Conservation (phyloP, 1,140 invertebrate genomes). For the Drosophila punjabiensis region DNA sequence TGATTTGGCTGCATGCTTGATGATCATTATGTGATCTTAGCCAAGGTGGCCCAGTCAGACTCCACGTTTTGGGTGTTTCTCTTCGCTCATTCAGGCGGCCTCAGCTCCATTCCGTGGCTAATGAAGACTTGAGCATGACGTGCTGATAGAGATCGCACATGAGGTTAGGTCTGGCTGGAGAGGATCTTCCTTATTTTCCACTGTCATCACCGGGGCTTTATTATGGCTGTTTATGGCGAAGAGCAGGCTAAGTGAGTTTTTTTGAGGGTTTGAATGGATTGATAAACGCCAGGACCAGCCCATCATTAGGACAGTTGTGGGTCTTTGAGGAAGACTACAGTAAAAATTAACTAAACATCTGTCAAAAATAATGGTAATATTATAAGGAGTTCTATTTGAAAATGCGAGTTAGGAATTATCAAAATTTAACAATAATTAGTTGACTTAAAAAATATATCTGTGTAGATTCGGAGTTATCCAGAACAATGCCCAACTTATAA, state of each 20-base stretch:
- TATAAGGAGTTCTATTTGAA: too few relatives aligned
- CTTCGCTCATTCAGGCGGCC: neutral
- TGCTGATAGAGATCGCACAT: conserved; percentile 75
- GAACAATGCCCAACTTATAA: neutral
- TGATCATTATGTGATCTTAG: conserved; percentile 54
- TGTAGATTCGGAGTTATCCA: neutral
- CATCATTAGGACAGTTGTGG: conserved; percentile 42
- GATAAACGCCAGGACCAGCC: conserved; percentile 48
- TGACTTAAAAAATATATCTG: neutral
- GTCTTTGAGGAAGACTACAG: conserved; percentile 10
- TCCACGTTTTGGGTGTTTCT: conserved; percentile 28
- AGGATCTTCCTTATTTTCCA: conserved; percentile 9
- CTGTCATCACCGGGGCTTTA: conserved; percentile 38
- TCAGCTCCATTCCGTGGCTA: conserved; percentile 42
- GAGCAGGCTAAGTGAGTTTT: conserved; percentile 28
- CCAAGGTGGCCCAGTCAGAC: conserved; percentile 25
- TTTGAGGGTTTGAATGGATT: conserved; percentile 33
- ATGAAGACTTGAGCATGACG: conserved; percentile 82
- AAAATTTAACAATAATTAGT: neutral
- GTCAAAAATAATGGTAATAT: conserved; percentile 1
- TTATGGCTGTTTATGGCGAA: conserved; percentile 33
- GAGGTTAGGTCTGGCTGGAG: conserved; percentile 13
- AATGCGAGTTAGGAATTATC: neutral
- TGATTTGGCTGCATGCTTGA: conserved; percentile 42
- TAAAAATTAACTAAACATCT: conserved; percentile 20